Base-by-base conservation (phyloP, 2,797 vertebrate species). In the Tragelaphus eurycerus region DNA sequence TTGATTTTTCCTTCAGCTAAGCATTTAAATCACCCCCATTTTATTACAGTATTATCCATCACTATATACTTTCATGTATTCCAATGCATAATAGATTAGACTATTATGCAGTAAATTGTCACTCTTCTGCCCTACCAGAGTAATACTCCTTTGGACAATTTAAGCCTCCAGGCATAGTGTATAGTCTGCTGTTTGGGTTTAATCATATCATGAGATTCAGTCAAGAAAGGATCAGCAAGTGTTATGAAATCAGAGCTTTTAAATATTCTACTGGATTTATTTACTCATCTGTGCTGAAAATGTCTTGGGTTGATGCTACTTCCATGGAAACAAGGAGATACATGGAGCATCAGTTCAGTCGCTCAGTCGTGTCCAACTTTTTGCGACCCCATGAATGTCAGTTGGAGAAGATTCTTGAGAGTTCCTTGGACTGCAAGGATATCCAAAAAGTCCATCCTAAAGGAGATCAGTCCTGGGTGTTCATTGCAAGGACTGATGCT, bases 1-100 rank as follows among this genome's bases (percentile, higher is more conserved):
- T 90, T 78, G 10, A 67, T 71, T 83, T 84, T 95, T 59, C n/a
- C 27, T 7, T 95, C 82, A 79, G 46, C 9, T 1, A 84, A 29
- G 34, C 1, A 43, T 95, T 55, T 67, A 43, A 96, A 81, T 27
- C 19, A 55, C 48, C 1, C 19, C 3, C 67, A 15, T 38, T 38
- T 46, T 84, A 34, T 12, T 48, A 5, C 48, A 83, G 16, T 19
- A 21, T 88, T 55, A 62, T 38, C 81, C 9, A 10, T 83, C 59
- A 82, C 13, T 89, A 0, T 60, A 7, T 3, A 48, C 17, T 54
- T 79, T 55, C 25, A 34, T 83, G 38, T 48, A 54, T 84, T 54
- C 14, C 11, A 50, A 3, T 21, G 19, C 55, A 34, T 79, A 78
- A 78, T 4, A 59, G 43, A 67, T 34, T 23, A 21, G n/a, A 81